phyloP scores from a whole-genome alignment of 2,113 vertebrate genomes.

The Eulemur macaco region DNA sequence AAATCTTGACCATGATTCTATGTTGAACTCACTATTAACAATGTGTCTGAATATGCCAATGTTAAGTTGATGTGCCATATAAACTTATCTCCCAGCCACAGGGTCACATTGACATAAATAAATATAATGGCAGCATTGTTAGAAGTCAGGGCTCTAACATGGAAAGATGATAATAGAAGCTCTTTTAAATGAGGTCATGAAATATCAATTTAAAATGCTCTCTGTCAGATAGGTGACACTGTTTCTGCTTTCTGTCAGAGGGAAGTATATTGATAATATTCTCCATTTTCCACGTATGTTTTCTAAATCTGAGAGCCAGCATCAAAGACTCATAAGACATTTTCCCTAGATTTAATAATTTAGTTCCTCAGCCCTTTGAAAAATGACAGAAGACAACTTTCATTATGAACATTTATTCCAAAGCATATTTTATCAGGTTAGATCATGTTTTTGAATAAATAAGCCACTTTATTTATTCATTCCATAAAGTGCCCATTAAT shows the following conservation, averaged over 20 bases:
- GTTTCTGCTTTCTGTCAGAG: constrained; percentile 45
- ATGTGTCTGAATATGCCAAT: not conserved
- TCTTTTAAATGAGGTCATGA: constrained; percentile 49
- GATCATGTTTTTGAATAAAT: constrained; percentile 66
- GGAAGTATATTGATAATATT: constrained; percentile 14
- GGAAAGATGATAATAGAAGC: constrained; percentile 13
- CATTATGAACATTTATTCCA: constrained; percentile 44
- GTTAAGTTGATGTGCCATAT: not conserved
- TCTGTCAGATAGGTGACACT: not conserved
- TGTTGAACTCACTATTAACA: constrained; percentile 20
- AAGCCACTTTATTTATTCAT: constrained; percentile 39
- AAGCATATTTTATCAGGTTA: constrained; percentile 49
- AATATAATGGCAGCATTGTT: not conserved
- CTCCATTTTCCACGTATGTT: not conserved
- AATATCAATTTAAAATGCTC: constrained; percentile 49
- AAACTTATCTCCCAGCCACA: constrained; percentile 23
- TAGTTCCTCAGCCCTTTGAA: constrained; percentile 2
- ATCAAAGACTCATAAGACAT: not conserved
- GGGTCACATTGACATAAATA: constrained; percentile 34
- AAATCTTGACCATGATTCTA: not conserved
- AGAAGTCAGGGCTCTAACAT: constrained; percentile 6
- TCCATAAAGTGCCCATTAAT: not conserved
- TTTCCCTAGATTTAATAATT: constrained; percentile 45
- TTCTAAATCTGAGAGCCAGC: constrained; percentile 37
- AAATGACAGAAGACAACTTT: constrained; percentile 49